Evolutionary conservation across 2,113 vertebrate species (phyloP), one percentile per base, ranked within the genome.

Genomic region (Corythaixoides concolor): DNA sequence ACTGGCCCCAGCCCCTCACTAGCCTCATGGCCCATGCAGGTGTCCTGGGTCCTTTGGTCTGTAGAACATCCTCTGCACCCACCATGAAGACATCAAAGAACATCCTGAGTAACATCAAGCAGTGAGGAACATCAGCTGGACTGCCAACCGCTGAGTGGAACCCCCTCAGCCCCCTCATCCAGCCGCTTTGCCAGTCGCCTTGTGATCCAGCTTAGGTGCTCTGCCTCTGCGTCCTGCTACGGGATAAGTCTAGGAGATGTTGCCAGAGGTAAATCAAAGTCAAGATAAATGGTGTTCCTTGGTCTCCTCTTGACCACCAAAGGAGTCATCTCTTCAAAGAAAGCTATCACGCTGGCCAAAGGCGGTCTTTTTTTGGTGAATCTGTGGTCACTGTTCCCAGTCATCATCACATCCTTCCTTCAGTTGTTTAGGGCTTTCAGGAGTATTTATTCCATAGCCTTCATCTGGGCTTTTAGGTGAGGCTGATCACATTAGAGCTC

Each of bases 71-170:
- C 24, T 28, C 60, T 26, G 45, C 1, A 2, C 24, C 33, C n/a
- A 15, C 4, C 55, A 33, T 20, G 3, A 12, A 28, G 69, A 18
- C 53, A 8, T 19, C 49, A 39, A 50, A 6, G 1, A 56, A 23
- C 32, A 8, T 2, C 24, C 87, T 53, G 3, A 0, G 12, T 43
- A 43, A 18, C 24, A 15, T 5, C 24, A 24, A 18, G 39, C 22
- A 33, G 39, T 2, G 67, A 47, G 6, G 77, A n/a, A 35, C 1
- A 0, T 8, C 21, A 10, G 5, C 45, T 39, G 62, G 27, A 1
- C 7, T 6, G 3, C 12, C 41, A 35, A 1, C 4, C 1, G 0
- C 39, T 27, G 55, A 4, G 4, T 0, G 3, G n/a, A 35, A 0
- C 1, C 5, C 15, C 2, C 18, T 21, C 3, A 0, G 16, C 22